Evolutionary conservation across 2,888 invertebrate genomes (phyloP), one percentile per base, ranked within the genome.

Genomic region (Mythimna loreyi): DNA sequence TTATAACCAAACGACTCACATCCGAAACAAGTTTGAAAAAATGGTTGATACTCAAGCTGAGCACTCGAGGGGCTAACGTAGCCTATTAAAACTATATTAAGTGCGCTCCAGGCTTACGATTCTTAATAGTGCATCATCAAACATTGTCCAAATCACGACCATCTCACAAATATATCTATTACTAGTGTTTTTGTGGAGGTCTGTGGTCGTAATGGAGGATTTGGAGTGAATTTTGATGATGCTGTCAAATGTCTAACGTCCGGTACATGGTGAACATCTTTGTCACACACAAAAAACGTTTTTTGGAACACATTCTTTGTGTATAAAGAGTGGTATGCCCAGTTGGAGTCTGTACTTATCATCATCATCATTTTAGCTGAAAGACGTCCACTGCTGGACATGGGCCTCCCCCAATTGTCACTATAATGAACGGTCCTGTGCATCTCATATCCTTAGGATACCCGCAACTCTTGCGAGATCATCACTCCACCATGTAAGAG

Each of bases 51-150:
- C 53, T 64, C 80, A 75, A 78, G 61, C 47, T 52, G 79, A 16
- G 60, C 79, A 71, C 75, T 78, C 45, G 53, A 63, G 57, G 71
- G 79, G 76, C 77, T 82, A 78, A 81, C 72, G 76, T 80, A 70
- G 77, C 64, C 88, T 89, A 91, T 91, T 91, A 91, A 91, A 91
- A 90, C 77, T 83, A 81, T 89, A 91, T 91, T 91, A 91, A 85
- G 86, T 83, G 67, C 57, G 89, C 90, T 89, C 61, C 75, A 70
- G 88, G 90, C 87, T 86, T 84, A 88, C 78, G 78, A 52, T 62
- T 76, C 80, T 40, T 90, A 91, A 91, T 91, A 87, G 88, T 80
- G 72, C 81, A 69, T 69, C 89, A 90, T 91, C 89, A 89, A 87
- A 86, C 86, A 85, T 84, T 82, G 85, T 82, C 76, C 75, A 86